Base-by-base conservation (phyloP, 2,113 vertebrate genomes). In the Nasalis larvatus region DNA sequence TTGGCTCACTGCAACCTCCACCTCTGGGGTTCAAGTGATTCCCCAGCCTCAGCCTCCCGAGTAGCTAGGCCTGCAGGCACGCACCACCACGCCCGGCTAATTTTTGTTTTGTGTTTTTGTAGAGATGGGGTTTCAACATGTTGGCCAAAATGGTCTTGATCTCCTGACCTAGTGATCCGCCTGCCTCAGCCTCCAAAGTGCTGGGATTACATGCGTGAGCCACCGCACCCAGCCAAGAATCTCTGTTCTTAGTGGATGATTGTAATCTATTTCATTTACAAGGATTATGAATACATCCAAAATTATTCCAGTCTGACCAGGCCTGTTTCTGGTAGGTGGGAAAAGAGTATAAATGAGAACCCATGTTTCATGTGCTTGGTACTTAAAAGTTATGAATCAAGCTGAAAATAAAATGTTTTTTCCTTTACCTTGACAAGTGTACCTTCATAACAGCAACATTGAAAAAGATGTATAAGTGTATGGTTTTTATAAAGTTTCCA, bases 41-140 rank as follows among this genome's bases (percentile, higher is more conserved):
- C 52, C 52, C 6, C 18, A 54, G 52, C 52, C 52, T 54, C 52
- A 54, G 52, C 18, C 52, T 54, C 52, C 52, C 6, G 14, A 20
- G 52, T 20, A 54, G 52, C 52, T 54, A 54, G 52, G 52, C 52
- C 52, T 54, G 18, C 52, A 54, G 52, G 52, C 52, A 54, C 18
- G 18, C 2, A 0, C 52, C 52, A 20, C 18, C 18, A 20, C 0
- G 52, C 18, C 52, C 0, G 18, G 52, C 18, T 20, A 54, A 54
- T 54, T 54, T 54, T 54, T 54, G 20, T 54, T 54, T 54, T 6
- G 6, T 54, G 20, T 54, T 54, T 54, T 54, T 20, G 52, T 54
- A 54, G 52, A 54, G 18, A 54, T 20, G 52, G 17, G 16, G 52
- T 54, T 54, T 54, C 18, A 54, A 54, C 52, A 54, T 20, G 52